Percentiles rank a stretch among this genome's conserved stretches.
Conservation (phyloP, 2,113 vertebrate genomes). For the Prinia subflava region DNA sequence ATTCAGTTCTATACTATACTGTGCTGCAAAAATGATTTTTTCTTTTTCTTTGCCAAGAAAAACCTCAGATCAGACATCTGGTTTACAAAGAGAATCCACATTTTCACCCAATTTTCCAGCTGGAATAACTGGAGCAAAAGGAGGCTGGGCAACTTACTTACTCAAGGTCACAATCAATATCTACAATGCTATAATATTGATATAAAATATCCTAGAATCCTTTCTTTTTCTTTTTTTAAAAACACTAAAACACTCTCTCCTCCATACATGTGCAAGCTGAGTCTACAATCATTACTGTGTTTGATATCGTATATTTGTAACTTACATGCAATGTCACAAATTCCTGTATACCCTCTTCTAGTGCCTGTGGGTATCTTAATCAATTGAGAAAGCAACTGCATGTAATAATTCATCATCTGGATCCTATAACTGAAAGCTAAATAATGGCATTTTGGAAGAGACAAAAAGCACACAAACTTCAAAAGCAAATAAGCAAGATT, state of each 20-base stretch:
- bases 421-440: not conserved
- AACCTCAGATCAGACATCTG: slow-evolving; percentile 14
- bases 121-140: slow-evolving; percentile 25
- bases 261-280: not conserved
- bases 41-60: not conserved
- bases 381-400: not conserved
- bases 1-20: not conserved
- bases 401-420: not conserved
- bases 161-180: not conserved
- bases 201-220: not conserved
- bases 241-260: not conserved
- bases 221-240: not conserved
- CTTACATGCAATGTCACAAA: not conserved
- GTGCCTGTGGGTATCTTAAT: not conserved
- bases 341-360: not conserved
- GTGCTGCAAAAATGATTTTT: not conserved
- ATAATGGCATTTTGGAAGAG: not conserved
- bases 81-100: not conserved
- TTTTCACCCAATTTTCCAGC: not conserved
- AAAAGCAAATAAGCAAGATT: not conserved
- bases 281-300: not conserved
- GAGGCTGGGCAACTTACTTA: not conserved
- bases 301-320: not conserved
- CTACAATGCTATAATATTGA: not conserved
- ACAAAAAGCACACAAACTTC: not conserved